Evolutionary conservation across 2,888 invertebrate species (phyloP), one percentile per base, ranked within the genome.

Genomic region (Thyatira batis): DNA sequence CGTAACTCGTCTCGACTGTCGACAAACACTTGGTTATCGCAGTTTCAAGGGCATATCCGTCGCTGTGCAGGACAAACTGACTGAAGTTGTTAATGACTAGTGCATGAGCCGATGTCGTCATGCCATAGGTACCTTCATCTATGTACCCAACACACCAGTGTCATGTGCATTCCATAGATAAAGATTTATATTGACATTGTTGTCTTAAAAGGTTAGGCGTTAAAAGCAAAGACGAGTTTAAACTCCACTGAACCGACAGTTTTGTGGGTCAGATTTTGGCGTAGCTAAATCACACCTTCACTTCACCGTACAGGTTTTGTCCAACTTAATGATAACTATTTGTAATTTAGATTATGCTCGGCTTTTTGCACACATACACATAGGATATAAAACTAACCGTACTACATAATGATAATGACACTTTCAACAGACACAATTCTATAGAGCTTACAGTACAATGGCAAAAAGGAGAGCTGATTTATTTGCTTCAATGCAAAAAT

Each of bases 81-180:
- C 53, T 57, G 48, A 60, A 73, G 71, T 73, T 72, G 78, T 78
- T 87, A 82, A 82, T 82, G 80, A 78, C 77, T 74, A 66, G 76
- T 67, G 66, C 76, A 78, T 74, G 80, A 78, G 69, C 56, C 65
- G 60, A 53, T 75, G 71, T 65, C 77, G 73, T 78, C 78, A 77
- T 69, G 39, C 13, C 39, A 39, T 39, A 39, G 39, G 39, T 63
- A 58, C 63, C 54, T 69, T 62, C 70, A 70, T 66, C 69, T 67
- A 64, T 61, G 48, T 60, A 61, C 57, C 57, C 60, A 51, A 60
- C 53, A 60, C 53, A 48, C 25, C 51, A 45, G 50, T 56, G 55
- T 54, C 46, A 56, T 62, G 51, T 73, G 76, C 87, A 87, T 88
- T 84, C 87, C 85, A 65, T 59, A 85, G 87, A 88, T 85, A 88